Evolutionary conservation across 2,797 vertebrate genomes (phyloP).

Genomic region (Limnodromus scolopaceus): DNA sequence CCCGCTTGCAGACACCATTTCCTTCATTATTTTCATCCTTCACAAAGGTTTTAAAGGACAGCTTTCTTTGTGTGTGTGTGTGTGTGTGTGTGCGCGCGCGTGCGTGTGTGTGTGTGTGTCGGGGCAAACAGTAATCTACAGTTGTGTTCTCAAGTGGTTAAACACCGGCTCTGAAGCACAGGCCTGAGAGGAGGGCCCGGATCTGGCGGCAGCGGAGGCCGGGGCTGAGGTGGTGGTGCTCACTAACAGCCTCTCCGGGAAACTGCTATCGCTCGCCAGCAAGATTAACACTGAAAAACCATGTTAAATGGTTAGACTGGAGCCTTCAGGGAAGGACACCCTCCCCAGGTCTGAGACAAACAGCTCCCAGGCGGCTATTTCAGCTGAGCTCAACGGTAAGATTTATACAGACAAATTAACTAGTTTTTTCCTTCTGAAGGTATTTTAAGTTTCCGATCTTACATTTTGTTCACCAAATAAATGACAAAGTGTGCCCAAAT

Average conservation of each 20-base stretch:
- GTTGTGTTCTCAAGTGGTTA: neutral
- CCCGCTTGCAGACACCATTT: conserved; percentile 39
- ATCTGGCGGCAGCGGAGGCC: accelerated
- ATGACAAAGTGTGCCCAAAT: conserved; percentile 33
- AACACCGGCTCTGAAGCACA: neutral
- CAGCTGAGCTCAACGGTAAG: neutral
- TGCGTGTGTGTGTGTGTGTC: neutral
- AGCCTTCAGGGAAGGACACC: neutral
- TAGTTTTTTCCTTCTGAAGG: conserved; percentile 31
- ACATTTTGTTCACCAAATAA: conserved; percentile 23
- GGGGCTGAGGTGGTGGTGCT: neutral
- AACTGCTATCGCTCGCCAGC: neutral
- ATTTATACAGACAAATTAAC: neutral
- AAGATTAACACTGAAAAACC: accelerated
- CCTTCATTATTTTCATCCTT: conserved; percentile 77
- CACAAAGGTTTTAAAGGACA: conserved; percentile 71
- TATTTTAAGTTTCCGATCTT: conserved; percentile 5
- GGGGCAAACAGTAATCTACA: neutral
- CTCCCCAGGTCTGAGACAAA: neutral
- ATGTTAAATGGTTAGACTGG: accelerated
- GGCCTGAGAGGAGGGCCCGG: neutral
- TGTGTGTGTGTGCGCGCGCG: neutral
- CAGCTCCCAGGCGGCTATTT: neutral
- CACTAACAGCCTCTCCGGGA: accelerated
- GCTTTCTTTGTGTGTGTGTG: neutral